Evolutionary conservation across 2,888 invertebrate species (phyloP), one percentile per base, ranked within the genome.

Genomic region (Temnothorax rugatulus): DNA sequence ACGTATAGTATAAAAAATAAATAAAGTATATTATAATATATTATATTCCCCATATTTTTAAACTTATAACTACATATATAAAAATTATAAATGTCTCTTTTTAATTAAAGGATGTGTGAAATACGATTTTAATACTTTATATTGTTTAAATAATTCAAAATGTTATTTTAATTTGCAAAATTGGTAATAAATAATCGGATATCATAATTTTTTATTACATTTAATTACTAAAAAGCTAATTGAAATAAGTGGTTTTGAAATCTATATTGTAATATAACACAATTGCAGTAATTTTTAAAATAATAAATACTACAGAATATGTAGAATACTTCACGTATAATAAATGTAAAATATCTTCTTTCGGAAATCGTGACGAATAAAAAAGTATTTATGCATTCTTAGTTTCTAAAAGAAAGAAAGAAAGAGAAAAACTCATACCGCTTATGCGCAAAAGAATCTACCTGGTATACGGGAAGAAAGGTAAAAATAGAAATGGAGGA

Each of bases 401-500:
- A 50, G 25, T 73, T 73, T 25, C 9, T 57, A 66, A 25, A 25
- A 66, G 7, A 41, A 64, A 66, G 7, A 41, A 64, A 64, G n/a
- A 41, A 64, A 41, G 54, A 38, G 8, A 54, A 54, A 15, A 38
- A 54, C 15, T 54, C 15, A 54, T 41, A 21, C 2, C 8, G 4
- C 11, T n/a, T 54, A 66, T 44, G 4, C 4, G 34, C 21, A 21
- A 54, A 13, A 79, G 11, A 61, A 79, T 68, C 59, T 66, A 15
- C 13, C 34, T 34, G 25, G 34, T 21, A 41, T 38, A 29, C 29
- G 29, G 44, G 81, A 69, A 54, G 54, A 71, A 66, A n/a, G 13
- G 15, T 68, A 41, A 73, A 66, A 68, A 54, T 63, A 71, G 52
- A 66, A 69, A 77, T 52, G 52, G 13, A 44, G 5, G 21, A 66